Base-by-base conservation (phyloP, 1,140 invertebrate genomes). In the Oppia nitens region DNA sequence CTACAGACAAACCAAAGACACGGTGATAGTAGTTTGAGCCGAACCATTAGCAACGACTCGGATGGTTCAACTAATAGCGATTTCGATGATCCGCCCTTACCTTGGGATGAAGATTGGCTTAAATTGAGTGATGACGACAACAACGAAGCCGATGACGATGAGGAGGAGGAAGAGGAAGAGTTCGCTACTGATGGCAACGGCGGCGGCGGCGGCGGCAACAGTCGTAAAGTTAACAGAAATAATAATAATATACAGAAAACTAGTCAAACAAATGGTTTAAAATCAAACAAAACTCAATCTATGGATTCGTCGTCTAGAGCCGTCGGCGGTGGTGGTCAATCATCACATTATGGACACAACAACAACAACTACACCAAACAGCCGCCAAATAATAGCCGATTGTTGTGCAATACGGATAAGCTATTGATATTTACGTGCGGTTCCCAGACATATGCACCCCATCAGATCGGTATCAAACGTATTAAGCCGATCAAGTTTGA, bases 351-450 rank as follows among this genome's bases (percentile, higher is more conserved):
- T n/a, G n/a, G n/a, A n/a, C n/a, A n/a, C n/a, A n/a, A n/a, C n/a
- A n/a, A n/a, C n/a, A n/a, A n/a, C n/a, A n/a, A n/a, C n/a, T n/a
- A n/a, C n/a, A n/a, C n/a, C n/a, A n/a, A n/a, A n/a, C n/a, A n/a
- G n/a, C n/a, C n/a, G n/a, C n/a, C n/a, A n/a, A n/a, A n/a, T n/a
- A n/a, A n/a, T n/a, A 40, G 17, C 17, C 32, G 32, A 17, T 9
- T 40, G 6, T 40, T 40, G 17, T 24, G 23, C 28, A 56, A 68
- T 27, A 72, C 74, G 12, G 82, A 84, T 60, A 87, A 87, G 68
- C 83, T 82, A 68, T 74, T 91, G 17, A 89, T 91, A 62, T 91
- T 88, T 69, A 87, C 85, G 6, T 86, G 82, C 53, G 86, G 86
- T 0, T 82, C 81, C 11, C 81, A 84, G 70, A 88, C 86, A 0